Base-by-base conservation (phyloP, 2,113 vertebrate genomes). In the Melanerpes aurifrons region DNA sequence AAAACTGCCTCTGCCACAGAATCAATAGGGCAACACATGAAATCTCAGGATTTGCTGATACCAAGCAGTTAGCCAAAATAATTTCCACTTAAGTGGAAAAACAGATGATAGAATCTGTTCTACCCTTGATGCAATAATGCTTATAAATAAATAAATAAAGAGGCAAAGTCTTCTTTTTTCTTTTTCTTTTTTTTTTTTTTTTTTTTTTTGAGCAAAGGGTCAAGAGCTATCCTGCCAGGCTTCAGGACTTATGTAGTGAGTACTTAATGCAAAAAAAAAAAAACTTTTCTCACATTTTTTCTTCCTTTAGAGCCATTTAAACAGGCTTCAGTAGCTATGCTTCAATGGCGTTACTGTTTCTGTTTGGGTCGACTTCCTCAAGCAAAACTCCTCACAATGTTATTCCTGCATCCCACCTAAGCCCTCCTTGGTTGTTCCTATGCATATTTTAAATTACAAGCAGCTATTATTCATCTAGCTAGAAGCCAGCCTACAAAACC, bases 61-160 rank as follows among this genome's bases (percentile, higher is more conserved):
- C 63, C 1, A 1, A 66, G 59, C 73, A 93, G 45, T 50, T 84
- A 59, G 74, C 67, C 77, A 87, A 89, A 95, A 84, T 28, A 54
- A 5, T 78, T 94, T 92, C 88, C 50, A 88, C 11, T 71, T 93
- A 58, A 66, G 37, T 6, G 15, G 50, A 83, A 92, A 94, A 90
- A 82, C 20, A 70, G 62, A 66, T 84, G 48, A 66, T 57, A 58
- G 59, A 69, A 45, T 78, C 62, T 57, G 43, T 88, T 72, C 22
- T 75, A 24, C 86, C 25, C 81, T 6, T 87, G 74, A 88, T 90
- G 45, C 26, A 92, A 78, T 64, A 77, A 59, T 20, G 6, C 58
- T 83, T 72, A 47, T 78, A n/a, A 32, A 29, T 48, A 54, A 86
- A 57, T 48, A 72, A 56, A 40, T 40, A 40, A 10, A 40, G 12